Evolutionary conservation across 1,140 invertebrate species (phyloP), one percentile per base, ranked within the genome.

Genomic region (Mycetomoellerius zeteki): DNA sequence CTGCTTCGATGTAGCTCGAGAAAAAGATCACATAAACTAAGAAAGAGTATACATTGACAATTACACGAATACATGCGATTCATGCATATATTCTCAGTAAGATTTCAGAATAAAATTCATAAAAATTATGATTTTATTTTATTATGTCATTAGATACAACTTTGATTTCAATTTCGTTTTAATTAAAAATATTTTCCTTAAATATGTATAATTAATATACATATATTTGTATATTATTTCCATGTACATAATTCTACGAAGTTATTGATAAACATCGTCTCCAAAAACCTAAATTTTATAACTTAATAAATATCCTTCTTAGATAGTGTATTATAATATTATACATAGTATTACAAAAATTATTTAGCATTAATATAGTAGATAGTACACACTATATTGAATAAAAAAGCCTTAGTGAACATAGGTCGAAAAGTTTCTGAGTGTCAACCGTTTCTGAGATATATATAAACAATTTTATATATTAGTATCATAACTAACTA

Each of bases 1-100:
- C 92, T 92, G 92, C 92, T 92, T 85, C 43, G n/a, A 30, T 58
- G 19, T 30, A 65, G 58, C 24, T 58, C 21, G 19, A 58, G 16
- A 43, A 56, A 67, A 67, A 78, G 56, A 82, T 58, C 52, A 72
- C 64, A 21, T 21, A 65, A 33, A 33, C n/a, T 58, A n/a, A 1
- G 27, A 56, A 33, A 73, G 19, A 37, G 54, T 71, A 50, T 33
- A 56, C 30, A 47, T n/a, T 19, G 14, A 24, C 77, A 14, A n/a
- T 30, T 27, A 33, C 30, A 19, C 33, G 47, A n/a, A 69, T 30
- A 33, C 30, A 7, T 50, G 14, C 12, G 6, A 8, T 6, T 76
- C 27, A 78, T 19, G 24, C 47, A 21, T 7, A 19, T 50, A n/a
- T 37, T 19, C 47, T 81, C n/a, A n/a, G 47, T 27, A 30, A 24